Base-by-base conservation (phyloP, 2,888 invertebrate genomes). In the Mycalesis mineus region DNA sequence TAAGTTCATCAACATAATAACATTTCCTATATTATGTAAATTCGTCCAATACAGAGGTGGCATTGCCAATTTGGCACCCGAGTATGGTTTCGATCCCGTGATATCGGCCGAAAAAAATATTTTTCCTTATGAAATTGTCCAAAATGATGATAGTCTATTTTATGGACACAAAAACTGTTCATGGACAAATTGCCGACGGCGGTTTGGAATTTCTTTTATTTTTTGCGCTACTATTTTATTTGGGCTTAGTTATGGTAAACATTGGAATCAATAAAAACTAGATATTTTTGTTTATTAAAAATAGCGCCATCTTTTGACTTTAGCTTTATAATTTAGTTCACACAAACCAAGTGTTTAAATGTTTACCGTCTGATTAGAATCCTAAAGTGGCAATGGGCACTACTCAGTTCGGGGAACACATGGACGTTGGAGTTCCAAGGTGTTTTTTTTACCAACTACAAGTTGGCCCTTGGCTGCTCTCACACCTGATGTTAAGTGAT, bases 11-110 rank as follows among this genome's bases (percentile, higher is more conserved):
- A 45, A 6, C 29, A 45, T 29, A 14, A 15, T 47, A 15, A 31
- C 14, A 33, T 47, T 47, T 31, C 31, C 11, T 15, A 47, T 58
- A 55, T 42, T 61, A 61, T 61, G 55, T 48, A 58, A 61, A 61
- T 58, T 49, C 44, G 37, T 15, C 15, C 4, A 7, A 49, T 31
- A 49, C 40, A 33, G 52, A 42, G 44, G 42, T 40, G 48, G 50
- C 49, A 39, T 22, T 42, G 58, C 60, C 62, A 62, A 62, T 60
- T 62, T 60, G 60, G 60, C 60, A 60, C 54, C 51, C 48, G 52
- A 15, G 49, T 52, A 42, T 42, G 33, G 44, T 44, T 52, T 41
- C 55, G 58, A 53, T 60, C 36, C 9, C 8, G 49, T 51, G 51
- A 51, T 51, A 51, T 37, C 42, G 17, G 13, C 9, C 42, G 55